Base-by-base conservation (phyloP, 2,797 vertebrate species). In the Channallabes apus region DNA sequence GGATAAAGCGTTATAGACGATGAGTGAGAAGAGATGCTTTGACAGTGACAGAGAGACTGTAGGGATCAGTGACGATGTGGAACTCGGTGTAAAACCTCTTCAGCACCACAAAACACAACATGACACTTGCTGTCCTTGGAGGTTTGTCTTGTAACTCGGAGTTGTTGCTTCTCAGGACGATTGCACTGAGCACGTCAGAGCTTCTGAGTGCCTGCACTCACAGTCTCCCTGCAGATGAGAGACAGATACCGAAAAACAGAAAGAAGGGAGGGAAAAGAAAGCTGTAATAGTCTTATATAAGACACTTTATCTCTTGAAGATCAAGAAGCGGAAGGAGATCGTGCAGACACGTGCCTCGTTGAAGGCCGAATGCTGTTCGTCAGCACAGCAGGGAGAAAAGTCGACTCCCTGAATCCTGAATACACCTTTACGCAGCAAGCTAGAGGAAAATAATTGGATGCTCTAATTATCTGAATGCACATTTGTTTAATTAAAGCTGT, bases 261-360 rank as follows among this genome's bases (percentile, higher is more conserved):
- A 58, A 5, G 2, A 14, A 58, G 32, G 18, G n/a, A 71, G 22
- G 18, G 17, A 17, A 29, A 27, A 7, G 29, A 56, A 29, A 18
- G 51, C 46, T 5, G 27, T 77, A 77, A 77, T 77, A 51, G 51
- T 59, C 18, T 77, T 77, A 77, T 59, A 77, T 77, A 77, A 77
- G 51, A 6, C 54, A 29, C 27, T 22, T 18, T 76, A n/a, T 54
- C 64, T 32, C 1, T 29, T 29, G 54, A 35, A 32, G 46, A 73
- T 51, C 4, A 20, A 18, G 72, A 73, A 56, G 46, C 4, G 18
- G 51, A 75, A 29, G 6, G 15, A 56, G 72, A 77, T 56, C 51
- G 18, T 76, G 58, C 51, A 32, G 51, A 75, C 72, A 18, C 3
- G 7, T 29, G 72, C 46, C 46, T 75, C 54, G 27, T 54, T 75